phyloP scores from a whole-genome alignment of 2,888 invertebrate genomes.

The Salticus scenicus region DNA sequence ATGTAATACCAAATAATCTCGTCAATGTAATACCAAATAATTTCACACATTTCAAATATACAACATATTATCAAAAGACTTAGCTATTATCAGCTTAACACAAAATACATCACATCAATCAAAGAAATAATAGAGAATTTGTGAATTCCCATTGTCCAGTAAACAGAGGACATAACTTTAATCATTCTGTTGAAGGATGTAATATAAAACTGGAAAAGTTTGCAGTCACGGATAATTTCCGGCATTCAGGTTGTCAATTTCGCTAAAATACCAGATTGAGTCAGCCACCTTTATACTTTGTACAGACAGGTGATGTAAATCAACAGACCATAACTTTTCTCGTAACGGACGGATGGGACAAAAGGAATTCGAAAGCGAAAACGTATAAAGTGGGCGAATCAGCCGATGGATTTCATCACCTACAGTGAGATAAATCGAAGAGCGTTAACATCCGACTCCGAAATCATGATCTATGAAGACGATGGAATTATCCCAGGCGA shows the following conservation, averaged over 20 bases:
- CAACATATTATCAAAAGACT: no score
- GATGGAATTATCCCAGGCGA: no score
- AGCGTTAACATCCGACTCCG: no score
- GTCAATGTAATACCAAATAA: no score
- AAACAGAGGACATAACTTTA: constrained; percentile 9
- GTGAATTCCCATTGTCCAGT: no score
- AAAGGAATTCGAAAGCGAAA: constrained; percentile 7
- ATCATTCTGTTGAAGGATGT: constrained; percentile 15
- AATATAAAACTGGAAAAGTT: constrained; percentile 25
- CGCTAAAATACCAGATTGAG: not conserved
- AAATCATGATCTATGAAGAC: no score
- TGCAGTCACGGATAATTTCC: constrained; percentile 50
- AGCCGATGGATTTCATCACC: not conserved
- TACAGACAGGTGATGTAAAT: constrained; percentile 28
- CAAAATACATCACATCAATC: no score
- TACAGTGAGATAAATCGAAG: not conserved
- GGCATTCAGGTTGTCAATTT: constrained; percentile 20
- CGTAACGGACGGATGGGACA: not conserved
- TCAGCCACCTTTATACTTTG: not conserved
- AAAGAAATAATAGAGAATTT: no score
- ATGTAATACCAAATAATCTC: no score
- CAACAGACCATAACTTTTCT: constrained; percentile 22
- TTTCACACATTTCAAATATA: no score
- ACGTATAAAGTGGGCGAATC: not conserved
- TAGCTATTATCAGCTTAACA: no score